A percentile compares a stretch with the other conserved stretches of the same genome.
phyloP scores from a whole-genome alignment of 2,888 invertebrate species.

The Loripinus fragilis region DNA sequence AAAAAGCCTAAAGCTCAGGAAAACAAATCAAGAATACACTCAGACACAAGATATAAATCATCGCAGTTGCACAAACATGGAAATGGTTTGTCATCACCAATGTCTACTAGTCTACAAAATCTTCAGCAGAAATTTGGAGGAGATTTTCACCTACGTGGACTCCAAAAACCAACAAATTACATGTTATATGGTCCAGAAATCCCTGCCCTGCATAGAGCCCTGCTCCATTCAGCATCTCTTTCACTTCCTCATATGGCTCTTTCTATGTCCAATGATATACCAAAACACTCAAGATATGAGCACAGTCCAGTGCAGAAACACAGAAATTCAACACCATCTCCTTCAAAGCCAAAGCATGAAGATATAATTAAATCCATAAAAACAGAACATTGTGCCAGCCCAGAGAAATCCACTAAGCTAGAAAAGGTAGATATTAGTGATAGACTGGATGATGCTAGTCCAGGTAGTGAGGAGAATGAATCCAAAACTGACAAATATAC shows the following conservation, averaged over 20 bases:
- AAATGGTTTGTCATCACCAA: slow-evolving; percentile 57
- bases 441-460: slow-evolving; percentile 35
- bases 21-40: background rate
- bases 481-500: slow-evolving; percentile 71
- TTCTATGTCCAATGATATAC: slow-evolving; percentile 52
- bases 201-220: slow-evolving; percentile 57
- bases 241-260: slow-evolving; percentile 48
- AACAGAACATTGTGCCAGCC: slow-evolving; percentile 29
- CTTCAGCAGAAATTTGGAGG: slow-evolving; percentile 78
- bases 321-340: slow-evolving; percentile 52
- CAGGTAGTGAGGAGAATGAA: slow-evolving; percentile 36
- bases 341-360: slow-evolving; percentile 43
- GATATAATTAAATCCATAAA: slow-evolving; percentile 38
- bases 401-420: slow-evolving; percentile 51
- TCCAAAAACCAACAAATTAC: slow-evolving; percentile 66
- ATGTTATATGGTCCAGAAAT: slow-evolving; percentile 62
- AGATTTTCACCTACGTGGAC: slow-evolving; percentile 68
- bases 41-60: slow-evolving; percentile 27
- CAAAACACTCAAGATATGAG: slow-evolving; percentile 42
- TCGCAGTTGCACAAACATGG: slow-evolving; percentile 48
- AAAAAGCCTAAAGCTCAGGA: slow-evolving; percentile 58
- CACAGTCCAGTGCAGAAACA: slow-evolving; percentile 33
- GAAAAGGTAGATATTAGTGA: slow-evolving; percentile 35
- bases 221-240: slow-evolving; percentile 55
- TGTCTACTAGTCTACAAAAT: slow-evolving; percentile 74